These are phyloP conservation scores for Protaetia brevitarsis DNA, from an alignment of 1,140 invertebrate species.

Conservation along the genomic window DNA sequence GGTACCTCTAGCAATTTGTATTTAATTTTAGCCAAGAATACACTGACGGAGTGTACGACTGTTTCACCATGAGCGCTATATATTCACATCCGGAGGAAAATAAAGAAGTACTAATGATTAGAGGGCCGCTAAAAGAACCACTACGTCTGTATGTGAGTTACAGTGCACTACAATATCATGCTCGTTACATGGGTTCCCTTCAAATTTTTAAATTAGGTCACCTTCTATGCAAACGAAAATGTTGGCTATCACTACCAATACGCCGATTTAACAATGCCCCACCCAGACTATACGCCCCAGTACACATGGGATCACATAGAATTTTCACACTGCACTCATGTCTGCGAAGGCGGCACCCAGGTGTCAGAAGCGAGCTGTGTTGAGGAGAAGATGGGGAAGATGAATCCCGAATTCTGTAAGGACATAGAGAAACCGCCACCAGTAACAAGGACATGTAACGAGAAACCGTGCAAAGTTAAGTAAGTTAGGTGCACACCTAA, in stretches of 20 bases:
- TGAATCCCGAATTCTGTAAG: slow-evolving; percentile 48
- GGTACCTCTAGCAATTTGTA: too few relatives aligned
- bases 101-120: slow-evolving; percentile 51
- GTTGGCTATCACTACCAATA: slow-evolving; percentile 51
- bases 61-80: slow-evolving; percentile 46
- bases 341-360: slow-evolving; percentile 52
- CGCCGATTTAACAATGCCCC: slow-evolving; percentile 36
- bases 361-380: slow-evolving; percentile 48
- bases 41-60: slow-evolving; percentile 46
- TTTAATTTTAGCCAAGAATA: slow-evolving; percentile 42
- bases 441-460: slow-evolving; percentile 49
- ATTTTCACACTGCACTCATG: slow-evolving; percentile 49
- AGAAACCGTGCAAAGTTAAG: slow-evolving; percentile 50
- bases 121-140: slow-evolving; percentile 49
- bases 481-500: too few relatives aligned
- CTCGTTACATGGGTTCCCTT: not conserved
- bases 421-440: slow-evolving; percentile 44
- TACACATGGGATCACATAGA: slow-evolving; percentile 54
- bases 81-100: slow-evolving; percentile 49
- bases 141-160: slow-evolving; percentile 45
- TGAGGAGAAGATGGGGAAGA: slow-evolving; percentile 51
- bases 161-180: not conserved
- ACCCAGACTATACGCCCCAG: slow-evolving; percentile 41
- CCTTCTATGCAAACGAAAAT: slow-evolving; percentile 46
- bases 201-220: slow-evolving; percentile 41